A percentile compares a stretch with the other conserved stretches of the same genome.
These are phyloP conservation scores for Chrysopilus asiliformis DNA, from an alignment of 2,888 invertebrate genomes.

Conservation along the genomic window DNA sequence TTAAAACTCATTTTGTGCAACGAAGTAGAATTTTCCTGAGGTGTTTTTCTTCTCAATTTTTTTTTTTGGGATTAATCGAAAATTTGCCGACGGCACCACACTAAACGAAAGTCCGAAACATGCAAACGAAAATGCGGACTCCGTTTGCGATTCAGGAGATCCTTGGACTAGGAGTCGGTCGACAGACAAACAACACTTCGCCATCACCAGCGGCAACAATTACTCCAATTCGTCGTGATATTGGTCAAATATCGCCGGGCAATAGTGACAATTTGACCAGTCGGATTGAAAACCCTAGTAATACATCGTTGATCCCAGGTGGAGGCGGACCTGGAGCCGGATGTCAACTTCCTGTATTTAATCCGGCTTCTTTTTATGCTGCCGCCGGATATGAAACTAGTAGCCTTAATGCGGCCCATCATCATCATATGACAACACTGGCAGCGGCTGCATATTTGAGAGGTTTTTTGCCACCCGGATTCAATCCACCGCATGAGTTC, in stretches of 20 bases:
- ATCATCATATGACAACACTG: constrained; percentile 35
- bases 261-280: no score
- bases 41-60: no score
- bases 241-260: constrained; percentile 7
- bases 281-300: no score
- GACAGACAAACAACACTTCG: constrained; percentile 16
- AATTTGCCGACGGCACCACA: constrained; percentile 8
- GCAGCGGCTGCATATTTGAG: constrained; percentile 33
- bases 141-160: constrained; percentile 36
- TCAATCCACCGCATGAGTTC: constrained; percentile 32
- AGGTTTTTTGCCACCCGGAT: constrained; percentile 34
- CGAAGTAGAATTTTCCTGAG: constrained; percentile 2
- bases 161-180: constrained; percentile 30
- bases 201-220: constrained; percentile 15
- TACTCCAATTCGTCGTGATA: constrained; percentile 4
- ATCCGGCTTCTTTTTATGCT: constrained; percentile 35
- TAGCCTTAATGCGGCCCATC: constrained; percentile 30
- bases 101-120: constrained; percentile 14
- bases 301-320: constrained; percentile 1
- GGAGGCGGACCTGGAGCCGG: constrained; percentile 21
- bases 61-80: no score
- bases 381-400: constrained; percentile 33
- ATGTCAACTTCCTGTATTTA: constrained; percentile 34
- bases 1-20: constrained; percentile 4
- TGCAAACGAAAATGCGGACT: constrained; percentile 36